These are phyloP conservation scores for Entomobrya multifasciata DNA, from an alignment of 2,888 invertebrate species.

Conservation along the genomic window DNA sequence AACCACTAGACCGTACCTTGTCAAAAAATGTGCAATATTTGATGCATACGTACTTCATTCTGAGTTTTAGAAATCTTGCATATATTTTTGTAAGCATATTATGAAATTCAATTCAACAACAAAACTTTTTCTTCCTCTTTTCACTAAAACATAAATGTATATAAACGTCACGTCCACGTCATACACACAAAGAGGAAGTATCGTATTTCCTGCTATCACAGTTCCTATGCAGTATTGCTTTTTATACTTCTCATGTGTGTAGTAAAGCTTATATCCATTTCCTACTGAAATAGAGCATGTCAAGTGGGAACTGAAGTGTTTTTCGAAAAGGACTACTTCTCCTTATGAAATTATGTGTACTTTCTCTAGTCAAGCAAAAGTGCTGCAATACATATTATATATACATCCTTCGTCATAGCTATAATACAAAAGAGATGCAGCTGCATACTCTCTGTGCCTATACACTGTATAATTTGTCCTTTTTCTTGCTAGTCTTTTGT, in stretches of 20 bases:
- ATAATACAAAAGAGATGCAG: too few relatives aligned
- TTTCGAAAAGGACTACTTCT: constrained; percentile 51
- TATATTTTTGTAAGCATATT: too few relatives aligned
- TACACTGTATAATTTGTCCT: too few relatives aligned
- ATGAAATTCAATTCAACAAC: constrained; percentile 3
- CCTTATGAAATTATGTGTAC: constrained; percentile 69
- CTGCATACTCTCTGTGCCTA: too few relatives aligned
- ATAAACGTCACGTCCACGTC: constrained; percentile 2
- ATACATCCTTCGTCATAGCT: too few relatives aligned
- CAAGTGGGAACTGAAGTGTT: constrained; percentile 59
- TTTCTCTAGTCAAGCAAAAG: constrained; percentile 51
- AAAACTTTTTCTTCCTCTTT: not conserved
- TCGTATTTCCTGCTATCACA: not conserved
- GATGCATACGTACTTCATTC: too few relatives aligned
- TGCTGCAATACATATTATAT: too few relatives aligned
- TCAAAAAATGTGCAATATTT: too few relatives aligned
- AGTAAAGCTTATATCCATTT: constrained; percentile 38
- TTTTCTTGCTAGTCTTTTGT: constrained; percentile 2
- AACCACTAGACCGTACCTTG: too few relatives aligned
- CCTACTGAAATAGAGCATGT: constrained; percentile 66
- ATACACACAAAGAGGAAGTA: not conserved
- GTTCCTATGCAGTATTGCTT: not conserved
- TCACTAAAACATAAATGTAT: not conserved
- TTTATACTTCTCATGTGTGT: too few relatives aligned
- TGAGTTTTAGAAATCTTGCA: too few relatives aligned